These are phyloP conservation scores for Lysandra bellargus DNA, from an alignment of 2,888 invertebrate genomes.

Conservation along the genomic window DNA sequence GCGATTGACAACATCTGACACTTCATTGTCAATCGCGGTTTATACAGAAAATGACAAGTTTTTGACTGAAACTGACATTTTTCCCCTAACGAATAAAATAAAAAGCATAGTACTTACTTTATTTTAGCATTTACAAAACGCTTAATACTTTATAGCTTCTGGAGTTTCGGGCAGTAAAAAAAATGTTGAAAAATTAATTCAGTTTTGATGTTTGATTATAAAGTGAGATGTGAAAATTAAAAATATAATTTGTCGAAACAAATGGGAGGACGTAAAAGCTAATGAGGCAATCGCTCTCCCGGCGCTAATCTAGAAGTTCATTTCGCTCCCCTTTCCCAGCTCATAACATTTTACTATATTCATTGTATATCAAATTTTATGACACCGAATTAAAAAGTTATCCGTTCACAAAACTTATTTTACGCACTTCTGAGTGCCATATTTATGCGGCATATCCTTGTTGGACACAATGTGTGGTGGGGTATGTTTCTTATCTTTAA, in stretches of 20 bases:
- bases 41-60: no score
- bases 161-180: background rate
- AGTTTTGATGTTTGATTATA: conserved; percentile 8
- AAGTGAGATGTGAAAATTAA: conserved; percentile 15
- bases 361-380: conserved; percentile 1
- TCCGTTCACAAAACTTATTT: background rate
- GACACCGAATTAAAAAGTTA: background rate
- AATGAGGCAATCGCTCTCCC: conserved; percentile 26
- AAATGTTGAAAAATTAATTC: background rate
- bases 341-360: conserved; percentile 15
- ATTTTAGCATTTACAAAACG: background rate
- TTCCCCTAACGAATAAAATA: background rate
- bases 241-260: conserved; percentile 28
- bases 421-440: background rate
- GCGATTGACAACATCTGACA: no score
- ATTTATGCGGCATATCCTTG: background rate
- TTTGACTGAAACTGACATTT: background rate
- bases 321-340: conserved; percentile 10
- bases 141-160: background rate
- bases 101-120: background rate
- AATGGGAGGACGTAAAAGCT: conserved; percentile 29
- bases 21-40: no score
- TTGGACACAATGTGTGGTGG: no score
- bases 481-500: no score
- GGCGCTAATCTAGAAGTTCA: conserved; percentile 22